phyloP scores from a whole-genome alignment of 2,113 vertebrate species.

The Pelobates fuscus region DNA sequence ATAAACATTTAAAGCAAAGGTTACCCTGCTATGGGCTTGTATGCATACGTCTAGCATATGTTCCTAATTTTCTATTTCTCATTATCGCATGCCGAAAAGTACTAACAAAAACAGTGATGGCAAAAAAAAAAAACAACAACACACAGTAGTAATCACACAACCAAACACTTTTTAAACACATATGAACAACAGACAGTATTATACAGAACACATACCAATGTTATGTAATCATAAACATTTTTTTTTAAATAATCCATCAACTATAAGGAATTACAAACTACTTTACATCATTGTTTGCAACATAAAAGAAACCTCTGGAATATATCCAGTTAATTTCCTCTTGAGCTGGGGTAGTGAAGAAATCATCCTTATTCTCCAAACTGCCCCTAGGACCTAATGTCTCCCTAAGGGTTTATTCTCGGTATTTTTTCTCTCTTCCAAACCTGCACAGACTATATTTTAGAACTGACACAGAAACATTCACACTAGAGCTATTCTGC shows the following conservation, averaged over 20 bases:
- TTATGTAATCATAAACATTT: neutral
- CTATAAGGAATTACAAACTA: neutral
- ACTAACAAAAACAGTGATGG: too few species aligned
- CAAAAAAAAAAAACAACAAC: too few species aligned
- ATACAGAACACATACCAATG: neutral
- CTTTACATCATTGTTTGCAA: constrained; percentile 7
- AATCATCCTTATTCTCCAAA: constrained; percentile 8
- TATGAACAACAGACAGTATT: too few species aligned
- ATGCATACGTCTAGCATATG: too few species aligned
- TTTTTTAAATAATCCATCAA: neutral
- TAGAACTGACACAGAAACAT: constrained; percentile 9
- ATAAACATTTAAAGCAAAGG: too few species aligned
- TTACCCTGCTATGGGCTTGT: too few species aligned
- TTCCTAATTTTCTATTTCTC: too few species aligned
- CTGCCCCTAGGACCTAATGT: constrained; percentile 2
- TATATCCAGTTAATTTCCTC: constrained; percentile 33
- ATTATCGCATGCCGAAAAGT: too few species aligned
- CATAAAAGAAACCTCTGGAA: neutral
- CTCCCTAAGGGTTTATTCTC: constrained; percentile 12
- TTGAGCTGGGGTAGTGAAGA: constrained; percentile 8
- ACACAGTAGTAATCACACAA: too few species aligned
- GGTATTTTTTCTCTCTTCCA: neutral
- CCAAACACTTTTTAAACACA: too few species aligned
- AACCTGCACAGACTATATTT: constrained; percentile 23
- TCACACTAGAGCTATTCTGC: constrained; percentile 3